These are phyloP conservation scores for Apotomis turbidana DNA, from an alignment of 2,888 invertebrate genomes.

Conservation along the genomic window DNA sequence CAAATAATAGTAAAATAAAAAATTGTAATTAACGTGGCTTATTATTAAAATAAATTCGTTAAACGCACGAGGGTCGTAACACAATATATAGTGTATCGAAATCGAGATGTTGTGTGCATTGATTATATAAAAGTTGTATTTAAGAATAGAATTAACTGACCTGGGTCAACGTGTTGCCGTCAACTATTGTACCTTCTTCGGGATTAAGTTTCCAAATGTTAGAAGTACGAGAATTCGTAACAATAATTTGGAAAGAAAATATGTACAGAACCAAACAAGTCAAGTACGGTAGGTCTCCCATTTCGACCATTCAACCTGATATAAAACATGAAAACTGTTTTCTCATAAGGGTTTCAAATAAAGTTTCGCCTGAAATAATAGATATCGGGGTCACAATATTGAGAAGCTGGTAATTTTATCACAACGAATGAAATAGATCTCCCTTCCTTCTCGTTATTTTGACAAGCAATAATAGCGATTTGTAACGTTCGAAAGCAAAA, in stretches of 20 bases:
- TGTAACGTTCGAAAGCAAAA: constrained; percentile 36
- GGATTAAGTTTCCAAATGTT: constrained; percentile 92
- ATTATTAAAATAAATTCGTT: neutral
- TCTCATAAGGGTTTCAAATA: constrained; percentile 50
- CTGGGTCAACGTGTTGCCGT: constrained; percentile 84
- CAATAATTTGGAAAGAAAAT: constrained; percentile 88
- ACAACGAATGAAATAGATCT: constrained; percentile 56
- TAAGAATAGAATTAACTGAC: constrained; percentile 64
- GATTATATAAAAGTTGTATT: constrained; percentile 68
- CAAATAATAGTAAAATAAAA: neutral
- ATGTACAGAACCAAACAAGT: constrained; percentile 87
- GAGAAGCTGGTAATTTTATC: constrained; percentile 60
- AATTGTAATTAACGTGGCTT: neutral
- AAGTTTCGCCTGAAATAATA: constrained; percentile 60
- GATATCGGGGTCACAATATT: constrained; percentile 56
- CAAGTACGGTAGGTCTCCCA: constrained; percentile 84
- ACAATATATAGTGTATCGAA: constrained; percentile 41
- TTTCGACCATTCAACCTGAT: constrained; percentile 67
- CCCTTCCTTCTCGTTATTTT: constrained; percentile 58
- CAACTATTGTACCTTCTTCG: constrained; percentile 90
- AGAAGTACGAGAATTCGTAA: constrained; percentile 91
- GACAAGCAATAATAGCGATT: constrained; percentile 48
- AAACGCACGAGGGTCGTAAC: constrained; percentile 1
- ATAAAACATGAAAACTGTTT: constrained; percentile 49
- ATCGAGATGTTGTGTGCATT: constrained; percentile 50